Evolutionary conservation across 2,888 invertebrate species (phyloP).

Genomic region (Amphipyra tragopoginis): DNA sequence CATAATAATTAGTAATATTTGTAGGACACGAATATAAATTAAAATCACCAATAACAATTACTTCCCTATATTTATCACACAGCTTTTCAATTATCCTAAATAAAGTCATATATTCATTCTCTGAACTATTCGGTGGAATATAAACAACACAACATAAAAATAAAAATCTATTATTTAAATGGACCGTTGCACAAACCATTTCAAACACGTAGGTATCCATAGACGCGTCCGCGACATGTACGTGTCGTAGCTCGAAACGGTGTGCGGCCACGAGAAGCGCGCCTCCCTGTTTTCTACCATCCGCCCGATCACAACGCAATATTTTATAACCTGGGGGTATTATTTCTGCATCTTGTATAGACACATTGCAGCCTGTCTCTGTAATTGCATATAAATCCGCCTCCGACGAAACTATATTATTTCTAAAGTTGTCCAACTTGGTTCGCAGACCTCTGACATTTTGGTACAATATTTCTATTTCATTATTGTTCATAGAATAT

Average conservation of each 20-base stretch:
- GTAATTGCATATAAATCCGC: conserved; percentile 1
- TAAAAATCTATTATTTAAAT: conserved; percentile 24
- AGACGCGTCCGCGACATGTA: conserved; percentile 16
- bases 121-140: too few species aligned
- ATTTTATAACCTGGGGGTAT: conserved; percentile 1
- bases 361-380: conserved; percentile 2
- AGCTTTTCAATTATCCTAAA: too few species aligned
- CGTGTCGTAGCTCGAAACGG: conserved; percentile 28
- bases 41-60: too few species aligned
- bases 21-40: conserved; percentile 36
- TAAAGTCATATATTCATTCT: too few species aligned
- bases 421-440: not conserved
- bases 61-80: too few species aligned
- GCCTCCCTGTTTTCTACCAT: not conserved
- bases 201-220: conserved; percentile 45
- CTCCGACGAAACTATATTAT: not conserved
- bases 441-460: conserved; percentile 5
- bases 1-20: too few species aligned
- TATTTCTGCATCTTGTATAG: conserved; percentile 3
- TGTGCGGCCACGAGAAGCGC: too few species aligned
- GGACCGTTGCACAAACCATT: conserved; percentile 41
- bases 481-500: too few species aligned
- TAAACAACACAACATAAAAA: too few species aligned
- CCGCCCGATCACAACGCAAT: conserved; percentile 3
- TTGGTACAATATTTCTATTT: conserved; percentile 3